phyloP scores from a whole-genome alignment of 2,113 vertebrate species.

The Mandrillus leucophaeus region DNA sequence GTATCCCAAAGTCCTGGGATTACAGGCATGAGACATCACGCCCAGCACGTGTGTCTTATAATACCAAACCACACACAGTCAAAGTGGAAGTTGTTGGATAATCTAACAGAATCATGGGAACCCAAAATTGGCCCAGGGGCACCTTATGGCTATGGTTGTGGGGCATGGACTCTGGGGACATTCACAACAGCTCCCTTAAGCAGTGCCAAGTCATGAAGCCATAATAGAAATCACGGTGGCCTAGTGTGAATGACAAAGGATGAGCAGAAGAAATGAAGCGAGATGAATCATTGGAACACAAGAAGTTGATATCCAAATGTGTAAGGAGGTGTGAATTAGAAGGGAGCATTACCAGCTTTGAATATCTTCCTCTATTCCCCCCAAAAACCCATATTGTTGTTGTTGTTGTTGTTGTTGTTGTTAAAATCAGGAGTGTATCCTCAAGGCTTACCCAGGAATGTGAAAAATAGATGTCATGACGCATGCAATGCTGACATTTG shows the following conservation, averaged over 20 bases:
- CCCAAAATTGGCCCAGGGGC: neutral
- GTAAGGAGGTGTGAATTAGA: neutral
- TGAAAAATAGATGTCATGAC: neutral
- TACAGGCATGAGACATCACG: no score
- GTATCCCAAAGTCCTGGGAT: no score
- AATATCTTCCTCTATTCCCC: neutral
- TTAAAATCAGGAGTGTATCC: neutral
- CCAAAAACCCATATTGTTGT: neutral
- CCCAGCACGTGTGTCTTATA: neutral
- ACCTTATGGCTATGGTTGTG: neutral
- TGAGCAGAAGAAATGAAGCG: neutral
- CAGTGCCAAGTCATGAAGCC: neutral
- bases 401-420: neutral
- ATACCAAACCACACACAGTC: neutral
- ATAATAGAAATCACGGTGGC: neutral
- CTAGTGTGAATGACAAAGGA: neutral
- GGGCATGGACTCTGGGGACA: no score
- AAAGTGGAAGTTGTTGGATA: neutral
- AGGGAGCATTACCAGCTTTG: neutral
- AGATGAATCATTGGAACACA: neutral
- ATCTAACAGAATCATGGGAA: neutral
- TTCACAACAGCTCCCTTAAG: neutral
- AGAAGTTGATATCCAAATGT: neutral
- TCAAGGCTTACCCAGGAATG: neutral
- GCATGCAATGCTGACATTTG: neutral